A percentile compares a stretch with the other conserved stretches of the same genome.
Conservation (phyloP, 2,797 vertebrate genomes). For the Nannoperca australis region DNA sequence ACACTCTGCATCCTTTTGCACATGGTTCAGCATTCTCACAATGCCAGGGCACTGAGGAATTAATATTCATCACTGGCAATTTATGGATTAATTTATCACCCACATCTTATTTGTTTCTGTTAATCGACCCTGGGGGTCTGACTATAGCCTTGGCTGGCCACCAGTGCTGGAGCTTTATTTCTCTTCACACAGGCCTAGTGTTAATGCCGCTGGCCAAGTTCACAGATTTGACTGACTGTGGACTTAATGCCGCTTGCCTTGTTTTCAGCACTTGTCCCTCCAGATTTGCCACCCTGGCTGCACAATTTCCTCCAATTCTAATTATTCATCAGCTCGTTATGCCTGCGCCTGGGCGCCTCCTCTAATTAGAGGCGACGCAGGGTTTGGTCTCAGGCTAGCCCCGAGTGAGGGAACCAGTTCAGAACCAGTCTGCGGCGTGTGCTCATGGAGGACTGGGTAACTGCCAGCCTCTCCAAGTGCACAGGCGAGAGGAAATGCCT, state of each 20-base stretch:
- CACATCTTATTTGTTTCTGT: conserved; percentile 80
- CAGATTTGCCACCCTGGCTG: conserved; percentile 93
- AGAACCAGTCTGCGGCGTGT: conserved; percentile 82
- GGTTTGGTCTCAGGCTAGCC: conserved; percentile 84
- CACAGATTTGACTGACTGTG: conserved; percentile 93
- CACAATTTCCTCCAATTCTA: conserved; percentile 91
- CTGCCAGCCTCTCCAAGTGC: conserved; percentile 78
- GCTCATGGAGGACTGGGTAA: conserved; percentile 77
- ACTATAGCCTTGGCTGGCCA: conserved; percentile 87
- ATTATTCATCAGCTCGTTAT: conserved; percentile 91
- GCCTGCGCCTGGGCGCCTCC: conserved; percentile 76
- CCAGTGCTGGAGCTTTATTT: conserved; percentile 87
- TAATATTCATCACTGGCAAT: conserved; percentile 75
- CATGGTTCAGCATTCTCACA: conserved; percentile 44
- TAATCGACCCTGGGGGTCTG: conserved; percentile 76
- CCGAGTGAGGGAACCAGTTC: conserved; percentile 87
- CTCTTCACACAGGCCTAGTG: conserved; percentile 88
- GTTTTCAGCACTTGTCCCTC: conserved; percentile 96
- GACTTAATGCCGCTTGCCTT: conserved; percentile 94
- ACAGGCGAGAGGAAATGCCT: conserved; percentile 52
- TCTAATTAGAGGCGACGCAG: conserved; percentile 87
- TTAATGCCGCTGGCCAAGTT: conserved; percentile 88
- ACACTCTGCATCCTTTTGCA: conserved; percentile 38
- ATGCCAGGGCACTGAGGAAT: conserved; percentile 49
- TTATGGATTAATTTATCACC: conserved; percentile 84